These are phyloP conservation scores for Potamilus streckersoni DNA, from an alignment of 1,140 invertebrate genomes.

Conservation along the genomic window DNA sequence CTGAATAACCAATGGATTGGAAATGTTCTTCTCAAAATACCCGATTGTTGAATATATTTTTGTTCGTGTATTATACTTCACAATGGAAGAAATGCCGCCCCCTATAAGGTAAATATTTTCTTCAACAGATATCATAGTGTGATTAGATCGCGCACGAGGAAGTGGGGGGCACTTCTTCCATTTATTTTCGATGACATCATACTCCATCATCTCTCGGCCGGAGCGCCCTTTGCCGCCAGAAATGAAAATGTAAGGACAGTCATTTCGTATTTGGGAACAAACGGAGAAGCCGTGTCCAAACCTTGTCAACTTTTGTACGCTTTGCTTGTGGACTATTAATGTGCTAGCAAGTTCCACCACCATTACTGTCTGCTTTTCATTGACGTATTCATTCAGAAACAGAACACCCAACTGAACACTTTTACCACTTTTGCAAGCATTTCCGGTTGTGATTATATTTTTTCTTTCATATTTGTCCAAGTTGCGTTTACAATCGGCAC, in stretches of 20 bases:
- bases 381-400: too few relatives aligned
- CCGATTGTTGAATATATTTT: slow-evolving; percentile 6
- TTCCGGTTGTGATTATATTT: too few relatives aligned
- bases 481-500: too few relatives aligned
- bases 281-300: slow-evolving; percentile 17
- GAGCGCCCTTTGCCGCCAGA: slow-evolving; percentile 16
- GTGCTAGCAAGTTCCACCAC: too few relatives aligned
- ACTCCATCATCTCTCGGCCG: background rate
- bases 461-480: too few relatives aligned
- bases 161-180: slow-evolving; percentile 5
- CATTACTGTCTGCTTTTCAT: too few relatives aligned
- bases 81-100: slow-evolving; percentile 6
- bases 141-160: slow-evolving; percentile 5
- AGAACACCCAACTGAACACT: too few relatives aligned
- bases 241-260: slow-evolving; percentile 20
- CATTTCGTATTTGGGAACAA: slow-evolving; percentile 7
- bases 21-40: slow-evolving; percentile 1
- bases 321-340: slow-evolving; percentile 2
- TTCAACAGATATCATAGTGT: slow-evolving; percentile 11
- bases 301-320: slow-evolving; percentile 11
- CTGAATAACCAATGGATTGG: background rate
- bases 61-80: slow-evolving; percentile 12
- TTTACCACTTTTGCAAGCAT: too few relatives aligned
- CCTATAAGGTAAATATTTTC: slow-evolving; percentile 15
- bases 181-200: slow-evolving; percentile 25